These are phyloP conservation scores for Pentamera pediparva DNA, from an alignment of 53 echinoderm and acorn worm genomes.

Conservation along the genomic window DNA sequence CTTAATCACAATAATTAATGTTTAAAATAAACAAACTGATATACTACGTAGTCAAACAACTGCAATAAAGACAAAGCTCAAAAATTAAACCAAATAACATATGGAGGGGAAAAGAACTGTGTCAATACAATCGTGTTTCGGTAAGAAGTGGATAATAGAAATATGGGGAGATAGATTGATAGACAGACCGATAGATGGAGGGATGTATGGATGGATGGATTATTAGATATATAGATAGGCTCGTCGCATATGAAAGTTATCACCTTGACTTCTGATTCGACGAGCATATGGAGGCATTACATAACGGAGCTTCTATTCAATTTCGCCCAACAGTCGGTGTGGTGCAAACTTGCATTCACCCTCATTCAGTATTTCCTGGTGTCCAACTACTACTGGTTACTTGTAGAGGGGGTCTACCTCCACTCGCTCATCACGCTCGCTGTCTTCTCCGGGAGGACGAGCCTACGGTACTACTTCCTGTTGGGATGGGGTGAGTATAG, in stretches of 20 bases:
- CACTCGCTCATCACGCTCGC: slow-evolving; percentile 84
- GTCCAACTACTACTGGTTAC: slow-evolving; percentile 88
- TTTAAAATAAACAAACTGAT: no score
- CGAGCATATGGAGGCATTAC: neutral
- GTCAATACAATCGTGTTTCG: no score
- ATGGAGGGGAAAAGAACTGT: no score
- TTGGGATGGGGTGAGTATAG: slow-evolving; percentile 89
- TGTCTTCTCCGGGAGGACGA: slow-evolving; percentile 77
- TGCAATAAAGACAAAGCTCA: no score
- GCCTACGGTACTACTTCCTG: slow-evolving; percentile 60
- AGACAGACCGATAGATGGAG: no score
- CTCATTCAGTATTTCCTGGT: slow-evolving; percentile 75
- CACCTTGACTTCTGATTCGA: neutral
- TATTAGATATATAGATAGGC: no score
- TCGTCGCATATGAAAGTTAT: neutral
- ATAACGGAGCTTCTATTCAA: neutral
- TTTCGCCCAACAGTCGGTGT: slow-evolving; percentile 36
- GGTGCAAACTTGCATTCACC: slow-evolving; percentile 55
- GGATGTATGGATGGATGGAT: no score
- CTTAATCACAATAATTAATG: no score
- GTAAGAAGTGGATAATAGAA: no score
- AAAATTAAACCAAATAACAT: no score
- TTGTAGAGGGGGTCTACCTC: slow-evolving; percentile 92
- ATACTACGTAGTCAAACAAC: no score
- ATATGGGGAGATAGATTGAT: no score